A percentile compares a stretch with the other conserved stretches of the same genome.
Conservation (phyloP, 53 echinoderm and acorn worm species). For the Zoroaster sp. region DNA sequence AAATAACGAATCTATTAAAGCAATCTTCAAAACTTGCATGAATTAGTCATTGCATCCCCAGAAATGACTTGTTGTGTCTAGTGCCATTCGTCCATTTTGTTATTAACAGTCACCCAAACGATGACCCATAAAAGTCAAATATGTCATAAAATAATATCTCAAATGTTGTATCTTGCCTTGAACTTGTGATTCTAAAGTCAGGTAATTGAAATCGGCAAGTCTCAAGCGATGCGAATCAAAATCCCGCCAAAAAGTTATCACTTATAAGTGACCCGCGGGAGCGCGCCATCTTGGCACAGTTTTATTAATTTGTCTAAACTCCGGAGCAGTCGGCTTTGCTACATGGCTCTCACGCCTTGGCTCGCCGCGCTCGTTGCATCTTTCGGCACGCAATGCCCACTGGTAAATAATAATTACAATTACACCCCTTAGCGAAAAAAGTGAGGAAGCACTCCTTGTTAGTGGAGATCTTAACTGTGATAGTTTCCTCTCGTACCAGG, state of each 20-base stretch:
- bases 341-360: slow-evolving; percentile 37
- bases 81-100: no score
- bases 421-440: slow-evolving; percentile 36
- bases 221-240: background rate
- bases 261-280: background rate
- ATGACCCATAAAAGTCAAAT: no score
- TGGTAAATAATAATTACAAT: slow-evolving; percentile 52
- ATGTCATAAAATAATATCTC: no score
- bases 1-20: no score
- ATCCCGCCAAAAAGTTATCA: slow-evolving; percentile 30
- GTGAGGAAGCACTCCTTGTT: slow-evolving; percentile 28
- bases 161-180: background rate
- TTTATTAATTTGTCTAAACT: slow-evolving; percentile 36
- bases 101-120: no score
- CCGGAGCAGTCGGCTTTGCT: slow-evolving; percentile 1
- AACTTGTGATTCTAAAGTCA: background rate
- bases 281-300: slow-evolving; percentile 28
- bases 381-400: slow-evolving; percentile 55
- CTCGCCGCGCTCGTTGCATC: background rate
- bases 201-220: background rate
- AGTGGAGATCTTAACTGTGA: slow-evolving; percentile 35
- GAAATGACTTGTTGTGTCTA: no score
- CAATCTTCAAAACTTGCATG: no score
- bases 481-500: background rate
- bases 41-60: no score